Percentiles rank a stretch among this genome's conserved stretches.
Conservation (phyloP, 2,113 vertebrate species). For the Trachemys scripta region DNA sequence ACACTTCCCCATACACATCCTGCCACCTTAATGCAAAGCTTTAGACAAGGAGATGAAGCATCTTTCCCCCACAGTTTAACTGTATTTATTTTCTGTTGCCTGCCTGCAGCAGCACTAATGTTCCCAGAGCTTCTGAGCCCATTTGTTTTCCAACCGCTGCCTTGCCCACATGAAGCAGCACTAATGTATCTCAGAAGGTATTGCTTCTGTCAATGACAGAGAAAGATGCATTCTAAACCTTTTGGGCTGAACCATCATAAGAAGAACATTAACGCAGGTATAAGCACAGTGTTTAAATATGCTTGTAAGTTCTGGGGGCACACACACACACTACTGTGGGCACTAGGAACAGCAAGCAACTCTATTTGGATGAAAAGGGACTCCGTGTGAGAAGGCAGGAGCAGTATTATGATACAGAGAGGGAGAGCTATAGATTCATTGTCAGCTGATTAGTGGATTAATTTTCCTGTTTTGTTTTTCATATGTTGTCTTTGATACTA, state of each 20-base stretch:
- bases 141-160: background rate
- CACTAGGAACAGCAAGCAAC: background rate
- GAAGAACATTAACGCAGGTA: background rate
- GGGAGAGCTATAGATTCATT: background rate
- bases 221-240: background rate
- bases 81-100: background rate
- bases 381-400: background rate
- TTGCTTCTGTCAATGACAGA: background rate
- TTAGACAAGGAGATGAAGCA: background rate
- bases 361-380: background rate
- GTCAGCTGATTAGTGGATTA: background rate
- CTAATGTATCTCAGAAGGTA: background rate
- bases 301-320: background rate
- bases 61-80: rapidly evolving
- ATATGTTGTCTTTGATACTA: background rate
- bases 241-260: background rate
- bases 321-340: background rate
- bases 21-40: background rate
- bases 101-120: background rate
- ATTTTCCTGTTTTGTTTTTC: background rate
- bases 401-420: background rate
- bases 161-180: rapidly evolving
- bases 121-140: background rate
- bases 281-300: background rate
- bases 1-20: background rate